Percentiles rank a stretch among this genome's conserved stretches.
Conservation (phyloP, 2,888 invertebrate species). For the Mimumesa dahlbomi region DNA sequence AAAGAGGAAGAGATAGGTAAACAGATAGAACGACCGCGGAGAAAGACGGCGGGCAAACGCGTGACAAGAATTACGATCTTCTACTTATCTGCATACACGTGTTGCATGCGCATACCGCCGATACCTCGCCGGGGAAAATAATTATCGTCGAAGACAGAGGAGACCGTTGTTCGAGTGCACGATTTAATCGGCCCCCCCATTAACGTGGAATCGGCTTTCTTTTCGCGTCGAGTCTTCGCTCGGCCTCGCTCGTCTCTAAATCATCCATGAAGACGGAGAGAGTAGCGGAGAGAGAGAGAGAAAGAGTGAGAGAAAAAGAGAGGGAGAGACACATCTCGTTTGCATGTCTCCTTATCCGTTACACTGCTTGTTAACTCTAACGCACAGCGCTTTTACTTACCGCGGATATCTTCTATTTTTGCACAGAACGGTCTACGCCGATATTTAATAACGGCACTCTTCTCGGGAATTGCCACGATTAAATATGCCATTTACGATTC, state of each 20-base stretch:
- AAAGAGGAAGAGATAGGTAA: conserved; percentile 60
- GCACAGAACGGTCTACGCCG: too few species aligned
- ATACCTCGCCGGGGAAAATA: conserved; percentile 47
- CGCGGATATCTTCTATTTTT: too few species aligned
- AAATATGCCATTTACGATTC: too few species aligned
- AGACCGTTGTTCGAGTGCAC: conserved; percentile 42
- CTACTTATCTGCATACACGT: conserved; percentile 53
- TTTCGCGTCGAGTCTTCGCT: background rate
- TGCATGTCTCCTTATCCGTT: too few species aligned
- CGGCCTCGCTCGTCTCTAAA: background rate
- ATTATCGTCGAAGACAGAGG: conserved; percentile 48
- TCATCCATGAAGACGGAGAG: too few species aligned
- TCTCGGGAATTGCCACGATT: too few species aligned
- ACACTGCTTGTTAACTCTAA: too few species aligned
- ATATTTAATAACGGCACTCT: too few species aligned
- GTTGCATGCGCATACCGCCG: conserved; percentile 32
- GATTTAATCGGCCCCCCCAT: conserved; percentile 38
- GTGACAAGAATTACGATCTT: conserved; percentile 49
- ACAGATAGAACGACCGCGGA: conserved; percentile 44
- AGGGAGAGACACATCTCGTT: too few species aligned
- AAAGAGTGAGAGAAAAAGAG: too few species aligned
- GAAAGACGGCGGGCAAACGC: conserved; percentile 44
- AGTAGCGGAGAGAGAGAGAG: too few species aligned
- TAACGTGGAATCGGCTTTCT: conserved; percentile 26
- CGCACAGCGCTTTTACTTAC: too few species aligned